Base-by-base conservation (phyloP, 2,113 vertebrate species). In the Scortum barcoo region DNA sequence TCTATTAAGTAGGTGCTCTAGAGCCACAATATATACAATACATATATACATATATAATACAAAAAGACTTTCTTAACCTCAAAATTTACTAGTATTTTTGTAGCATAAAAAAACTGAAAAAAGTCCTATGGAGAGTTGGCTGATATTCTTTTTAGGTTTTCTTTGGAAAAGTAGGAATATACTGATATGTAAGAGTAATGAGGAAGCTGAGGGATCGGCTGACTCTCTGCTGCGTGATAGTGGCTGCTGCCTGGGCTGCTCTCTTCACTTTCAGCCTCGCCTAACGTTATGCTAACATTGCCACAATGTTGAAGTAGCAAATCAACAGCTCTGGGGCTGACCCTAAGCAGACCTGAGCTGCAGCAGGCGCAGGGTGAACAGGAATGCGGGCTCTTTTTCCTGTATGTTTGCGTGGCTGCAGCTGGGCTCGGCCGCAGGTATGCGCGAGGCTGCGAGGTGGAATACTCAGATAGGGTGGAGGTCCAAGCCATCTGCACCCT, bases 351-450 rank as follows among this genome's bases (percentile, higher is more conserved):
- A 81, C 78, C 78, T 5, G 2, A 24, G 44, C 69, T 57, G 54
- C 24, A 61, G 65, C 78, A 65, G 80, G 19, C 72, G n/a, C 36
- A 26, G 78, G 69, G 74, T 81, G 69, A 17, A 84, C 16, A 78
- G 86, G 83, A 93, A 90, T 87, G 85, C 62, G 24, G 84, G 67
- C 76, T 69, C n/a, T n/a, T n/a, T n/a, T n/a, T 50, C 78, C 63
- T 80, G 81, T 86, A 56, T 90, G 85, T 90, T 91, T 89, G 88
- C 85, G 68, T 70, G 86, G 63, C 80, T 71, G 91, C 80, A 87
- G 90, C 71, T 80, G 84, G 78, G 78, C 67, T 77, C 5, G 79
- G 82, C 85, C 86, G 38, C 92, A 92, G 89, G 86, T 90, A 92
- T 93, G 88, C 54, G 54, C 0, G 0, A 72, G 70, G 62, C 68